Evolutionary conservation across 2,888 invertebrate species (phyloP).

Genomic region (Andrena bucephala): DNA sequence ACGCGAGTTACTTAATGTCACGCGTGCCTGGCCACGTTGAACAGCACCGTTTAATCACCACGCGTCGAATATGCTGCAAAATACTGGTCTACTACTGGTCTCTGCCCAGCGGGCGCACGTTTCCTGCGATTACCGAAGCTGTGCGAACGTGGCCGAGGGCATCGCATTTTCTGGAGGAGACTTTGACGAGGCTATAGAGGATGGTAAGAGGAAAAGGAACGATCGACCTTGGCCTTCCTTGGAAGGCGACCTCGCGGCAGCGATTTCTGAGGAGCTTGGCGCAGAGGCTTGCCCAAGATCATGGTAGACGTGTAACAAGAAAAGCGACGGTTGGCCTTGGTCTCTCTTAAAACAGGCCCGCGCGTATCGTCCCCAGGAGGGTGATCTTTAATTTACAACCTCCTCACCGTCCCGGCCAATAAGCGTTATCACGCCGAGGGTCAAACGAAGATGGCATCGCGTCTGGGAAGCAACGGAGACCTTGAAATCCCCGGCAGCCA

Average conservation of each 20-base stretch:
- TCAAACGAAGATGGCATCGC: neutral
- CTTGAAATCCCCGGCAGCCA: neutral
- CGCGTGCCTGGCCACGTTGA: conserved; percentile 28
- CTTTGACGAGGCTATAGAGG: neutral
- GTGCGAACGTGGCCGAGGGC: neutral
- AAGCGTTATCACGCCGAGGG: conserved; percentile 1
- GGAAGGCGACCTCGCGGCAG: too few species aligned
- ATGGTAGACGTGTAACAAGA: neutral
- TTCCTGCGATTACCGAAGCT: neutral
- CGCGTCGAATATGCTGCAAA: neutral
- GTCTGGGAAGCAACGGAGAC: neutral
- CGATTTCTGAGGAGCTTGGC: neutral
- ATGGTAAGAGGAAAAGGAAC: neutral
- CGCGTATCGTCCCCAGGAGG: neutral
- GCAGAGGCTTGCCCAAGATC: neutral
- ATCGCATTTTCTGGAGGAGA: neutral
- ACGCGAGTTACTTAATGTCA: conserved; percentile 22
- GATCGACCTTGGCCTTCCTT: neutral
- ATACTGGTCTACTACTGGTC: neutral
- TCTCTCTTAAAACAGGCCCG: neutral
- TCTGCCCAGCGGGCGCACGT: neutral
- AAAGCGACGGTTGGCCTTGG: conserved; percentile 18
- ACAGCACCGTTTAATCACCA: conserved; percentile 1
- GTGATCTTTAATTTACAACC: conserved; percentile 32
- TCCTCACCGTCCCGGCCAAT: neutral